These are phyloP conservation scores for Gorilla gorilla DNA, from an alignment of 2,113 vertebrate species.

Conservation along the genomic window DNA sequence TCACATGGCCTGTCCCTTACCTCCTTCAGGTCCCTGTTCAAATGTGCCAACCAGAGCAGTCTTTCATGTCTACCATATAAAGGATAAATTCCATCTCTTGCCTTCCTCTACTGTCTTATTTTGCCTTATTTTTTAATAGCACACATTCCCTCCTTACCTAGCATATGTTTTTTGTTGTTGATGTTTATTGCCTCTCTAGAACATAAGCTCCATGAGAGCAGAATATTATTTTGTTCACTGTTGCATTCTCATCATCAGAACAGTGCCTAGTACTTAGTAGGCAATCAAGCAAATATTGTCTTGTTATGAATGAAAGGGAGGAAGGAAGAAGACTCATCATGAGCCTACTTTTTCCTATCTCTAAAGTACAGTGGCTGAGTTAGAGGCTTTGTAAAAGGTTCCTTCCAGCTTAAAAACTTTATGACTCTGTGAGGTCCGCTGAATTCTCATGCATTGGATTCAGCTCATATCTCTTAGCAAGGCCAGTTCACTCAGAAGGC, in stretches of 20 bases:
- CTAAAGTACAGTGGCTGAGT: not conserved
- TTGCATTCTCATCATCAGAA: not conserved
- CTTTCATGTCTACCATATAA: not conserved
- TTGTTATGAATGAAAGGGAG: not conserved
- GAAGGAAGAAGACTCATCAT: not conserved
- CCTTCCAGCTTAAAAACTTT: not conserved
- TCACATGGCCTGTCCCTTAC: not conserved
- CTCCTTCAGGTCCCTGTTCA: not conserved
- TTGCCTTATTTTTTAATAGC: not conserved
- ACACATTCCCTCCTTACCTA: not conserved
- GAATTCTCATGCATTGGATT: not conserved
- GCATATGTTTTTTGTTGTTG: not conserved
- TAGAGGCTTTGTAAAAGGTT: not conserved
- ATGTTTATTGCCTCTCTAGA: not conserved
- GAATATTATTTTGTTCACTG: not conserved
- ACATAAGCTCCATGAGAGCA: not conserved
- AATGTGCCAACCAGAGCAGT: not conserved
- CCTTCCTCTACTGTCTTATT: not conserved
- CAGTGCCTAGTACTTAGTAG: not conserved
- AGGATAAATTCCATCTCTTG: not conserved
- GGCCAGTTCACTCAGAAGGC: not conserved
- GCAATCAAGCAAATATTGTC: not conserved
- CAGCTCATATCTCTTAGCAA: not conserved
- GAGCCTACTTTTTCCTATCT: not conserved
- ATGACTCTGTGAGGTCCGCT: not conserved